These are phyloP conservation scores for Tupaia tana DNA, from an alignment of 2,113 vertebrate genomes.

Conservation along the genomic window DNA sequence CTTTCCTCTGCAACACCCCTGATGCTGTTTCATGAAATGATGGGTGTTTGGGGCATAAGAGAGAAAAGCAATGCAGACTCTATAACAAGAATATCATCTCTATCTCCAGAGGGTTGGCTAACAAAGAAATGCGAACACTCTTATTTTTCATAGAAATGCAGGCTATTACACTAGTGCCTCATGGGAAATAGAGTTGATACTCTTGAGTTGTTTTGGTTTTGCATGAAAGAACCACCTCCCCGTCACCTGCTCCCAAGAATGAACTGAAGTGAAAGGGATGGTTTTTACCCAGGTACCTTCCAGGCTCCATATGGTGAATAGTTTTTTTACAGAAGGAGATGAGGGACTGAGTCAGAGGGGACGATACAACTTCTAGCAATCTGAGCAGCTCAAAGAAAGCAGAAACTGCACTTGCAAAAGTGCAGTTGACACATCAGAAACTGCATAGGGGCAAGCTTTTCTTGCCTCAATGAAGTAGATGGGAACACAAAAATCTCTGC, in stretches of 20 bases:
- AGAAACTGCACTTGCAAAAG: not conserved
- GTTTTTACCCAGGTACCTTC: not conserved
- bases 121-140: not conserved
- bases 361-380: not conserved
- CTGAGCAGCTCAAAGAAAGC: not conserved
- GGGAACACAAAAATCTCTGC: not conserved
- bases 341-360: accelerated
- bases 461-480: not conserved
- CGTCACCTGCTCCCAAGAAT: not conserved
- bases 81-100: not conserved
- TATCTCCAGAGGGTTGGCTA: not conserved
- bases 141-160: not conserved
- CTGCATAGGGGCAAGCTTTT: not conserved
- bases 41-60: not conserved
- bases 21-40: not conserved
- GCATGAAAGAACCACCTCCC: not conserved
- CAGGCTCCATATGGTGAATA: not conserved
- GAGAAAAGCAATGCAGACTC: not conserved
- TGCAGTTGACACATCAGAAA: not conserved
- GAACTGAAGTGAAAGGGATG: not conserved
- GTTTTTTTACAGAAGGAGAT: not conserved
- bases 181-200: not conserved
- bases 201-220: constrained; percentile 15
- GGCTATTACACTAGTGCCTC: not conserved
- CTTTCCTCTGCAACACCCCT: not conserved